A percentile compares a stretch with the other conserved stretches of the same genome.
phyloP scores from a whole-genome alignment of 1,140 invertebrate genomes.

The Drosophila cardini region DNA sequence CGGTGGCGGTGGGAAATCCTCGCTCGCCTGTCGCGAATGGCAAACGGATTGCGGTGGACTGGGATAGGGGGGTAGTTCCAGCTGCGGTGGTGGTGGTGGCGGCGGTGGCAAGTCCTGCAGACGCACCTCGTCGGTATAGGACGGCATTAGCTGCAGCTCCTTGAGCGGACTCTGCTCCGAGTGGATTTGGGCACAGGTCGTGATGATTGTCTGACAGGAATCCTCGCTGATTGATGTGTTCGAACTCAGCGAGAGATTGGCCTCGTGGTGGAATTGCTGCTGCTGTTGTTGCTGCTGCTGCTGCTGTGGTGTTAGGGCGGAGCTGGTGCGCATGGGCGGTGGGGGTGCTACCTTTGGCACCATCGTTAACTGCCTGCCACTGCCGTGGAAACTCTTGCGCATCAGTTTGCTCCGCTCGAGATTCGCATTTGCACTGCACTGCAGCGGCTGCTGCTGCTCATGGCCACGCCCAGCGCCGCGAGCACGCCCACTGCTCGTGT shows the following conservation, averaged over 20 bases:
- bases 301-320: conserved; percentile 84
- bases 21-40: conserved; percentile 93
- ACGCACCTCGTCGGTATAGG: conserved; percentile 59
- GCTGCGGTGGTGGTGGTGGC: conserved; percentile 54
- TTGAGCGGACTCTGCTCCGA: conserved; percentile 90
- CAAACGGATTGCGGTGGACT: conserved; percentile 89
- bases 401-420: conserved; percentile 94
- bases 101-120: conserved; percentile 18
- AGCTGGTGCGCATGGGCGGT: conserved; percentile 93
- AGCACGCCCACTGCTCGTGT: conserved; percentile 82
- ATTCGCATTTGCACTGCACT: conserved; percentile 89
- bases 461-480: conserved; percentile 21
- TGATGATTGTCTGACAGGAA: conserved; percentile 92
- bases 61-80: conserved; percentile 92
- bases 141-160: conserved; percentile 62
- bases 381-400: conserved; percentile 95
- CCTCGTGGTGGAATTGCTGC: conserved; percentile 79
- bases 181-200: conserved; percentile 91
- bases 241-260: conserved; percentile 87
- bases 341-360: conserved; percentile 93
- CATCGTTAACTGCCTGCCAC: conserved; percentile 91
- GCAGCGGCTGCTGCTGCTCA: conserved; percentile 1
- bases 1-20: conserved; percentile 95
- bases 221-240: conserved; percentile 91
- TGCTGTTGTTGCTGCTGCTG: conserved; percentile 71